A percentile compares a stretch with the other conserved stretches of the same genome.
phyloP scores from a whole-genome alignment of 2,888 invertebrate genomes.

The Oscheius sp. region DNA sequence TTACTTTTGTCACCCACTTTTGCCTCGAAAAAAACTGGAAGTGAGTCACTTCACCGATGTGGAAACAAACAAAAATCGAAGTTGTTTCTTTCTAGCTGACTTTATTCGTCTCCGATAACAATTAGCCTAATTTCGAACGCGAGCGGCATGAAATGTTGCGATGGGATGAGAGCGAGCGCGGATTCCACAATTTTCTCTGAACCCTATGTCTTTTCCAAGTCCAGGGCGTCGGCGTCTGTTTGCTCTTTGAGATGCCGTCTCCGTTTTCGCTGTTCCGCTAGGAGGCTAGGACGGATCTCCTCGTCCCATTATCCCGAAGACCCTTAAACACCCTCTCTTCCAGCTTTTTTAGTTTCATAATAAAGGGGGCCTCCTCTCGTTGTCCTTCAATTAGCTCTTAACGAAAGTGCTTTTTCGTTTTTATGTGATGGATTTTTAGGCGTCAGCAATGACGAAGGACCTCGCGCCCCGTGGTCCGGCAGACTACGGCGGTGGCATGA shows the following conservation, averaged over 20 bases:
- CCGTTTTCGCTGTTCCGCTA: constrained; percentile 28
- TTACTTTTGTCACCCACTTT: too few relatives aligned
- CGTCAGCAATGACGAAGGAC: constrained; percentile 63
- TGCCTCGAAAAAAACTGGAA: too few relatives aligned
- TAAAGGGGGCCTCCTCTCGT: not conserved
- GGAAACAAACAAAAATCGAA: too few relatives aligned
- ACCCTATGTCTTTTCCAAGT: not conserved
- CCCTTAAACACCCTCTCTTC: not conserved
- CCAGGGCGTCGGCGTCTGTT: constrained; percentile 10
- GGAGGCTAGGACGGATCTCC: not conserved
- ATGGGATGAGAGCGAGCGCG: too few relatives aligned
- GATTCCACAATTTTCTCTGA: too few relatives aligned
- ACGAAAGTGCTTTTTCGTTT: not conserved
- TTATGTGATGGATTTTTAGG: constrained; percentile 13
- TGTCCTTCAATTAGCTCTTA: not conserved
- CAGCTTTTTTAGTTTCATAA: not conserved
- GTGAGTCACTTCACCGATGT: too few relatives aligned
- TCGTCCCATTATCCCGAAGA: not conserved
- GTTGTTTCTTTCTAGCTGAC: too few relatives aligned
- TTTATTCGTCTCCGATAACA: not conserved
- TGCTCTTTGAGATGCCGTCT: constrained; percentile 26
- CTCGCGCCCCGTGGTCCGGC: constrained; percentile 56
- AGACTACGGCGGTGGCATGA: constrained; percentile 48
- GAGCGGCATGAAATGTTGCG: constrained; percentile 1
- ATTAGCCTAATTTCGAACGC: constrained; percentile 8